A percentile compares a stretch with the other conserved stretches of the same genome.
phyloP scores from a whole-genome alignment of 2,888 invertebrate genomes.

The Luperina nickerlii region DNA sequence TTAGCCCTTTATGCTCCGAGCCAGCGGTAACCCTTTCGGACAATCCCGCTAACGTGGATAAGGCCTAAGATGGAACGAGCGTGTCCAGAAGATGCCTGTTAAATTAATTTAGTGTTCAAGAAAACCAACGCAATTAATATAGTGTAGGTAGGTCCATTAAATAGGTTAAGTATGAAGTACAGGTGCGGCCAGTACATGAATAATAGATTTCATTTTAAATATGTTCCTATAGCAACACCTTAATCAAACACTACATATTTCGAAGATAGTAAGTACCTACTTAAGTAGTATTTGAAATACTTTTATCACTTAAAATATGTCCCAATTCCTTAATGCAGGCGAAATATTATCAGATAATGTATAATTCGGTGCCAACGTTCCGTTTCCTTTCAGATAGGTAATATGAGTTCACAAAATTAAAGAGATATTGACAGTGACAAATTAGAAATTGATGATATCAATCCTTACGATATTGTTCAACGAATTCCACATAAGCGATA shows the following conservation, averaged over 20 bases:
- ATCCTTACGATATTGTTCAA: conserved; percentile 61
- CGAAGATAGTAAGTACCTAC: conserved; percentile 12
- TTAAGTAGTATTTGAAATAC: conserved; percentile 33
- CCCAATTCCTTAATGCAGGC: conserved; percentile 57
- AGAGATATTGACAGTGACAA: conserved; percentile 46
- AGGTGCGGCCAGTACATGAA: conserved; percentile 25
- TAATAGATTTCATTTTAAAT: conserved; percentile 32
- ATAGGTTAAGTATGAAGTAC: not conserved
- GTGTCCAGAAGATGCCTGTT: no score
- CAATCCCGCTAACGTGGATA: no score
- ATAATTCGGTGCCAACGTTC: conserved; percentile 48
- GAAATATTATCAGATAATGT: conserved; percentile 62
- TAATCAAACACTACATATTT: conserved; percentile 16
- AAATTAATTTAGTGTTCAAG: not conserved
- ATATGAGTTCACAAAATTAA: conserved; percentile 48
- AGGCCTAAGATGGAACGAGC: no score
- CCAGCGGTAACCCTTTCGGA: no score
- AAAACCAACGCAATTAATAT: not conserved
- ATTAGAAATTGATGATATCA: conserved; percentile 65
- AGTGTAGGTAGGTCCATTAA: not conserved
- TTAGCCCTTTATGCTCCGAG: no score
- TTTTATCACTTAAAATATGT: conserved; percentile 55
- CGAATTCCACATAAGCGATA: conserved; percentile 57
- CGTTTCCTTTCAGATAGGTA: conserved; percentile 49
- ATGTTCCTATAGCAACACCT: not conserved